Evolutionary conservation across 2,888 invertebrate genomes (phyloP), one percentile per base, ranked within the genome.

Genomic region (Acanthosepion lycidas): DNA sequence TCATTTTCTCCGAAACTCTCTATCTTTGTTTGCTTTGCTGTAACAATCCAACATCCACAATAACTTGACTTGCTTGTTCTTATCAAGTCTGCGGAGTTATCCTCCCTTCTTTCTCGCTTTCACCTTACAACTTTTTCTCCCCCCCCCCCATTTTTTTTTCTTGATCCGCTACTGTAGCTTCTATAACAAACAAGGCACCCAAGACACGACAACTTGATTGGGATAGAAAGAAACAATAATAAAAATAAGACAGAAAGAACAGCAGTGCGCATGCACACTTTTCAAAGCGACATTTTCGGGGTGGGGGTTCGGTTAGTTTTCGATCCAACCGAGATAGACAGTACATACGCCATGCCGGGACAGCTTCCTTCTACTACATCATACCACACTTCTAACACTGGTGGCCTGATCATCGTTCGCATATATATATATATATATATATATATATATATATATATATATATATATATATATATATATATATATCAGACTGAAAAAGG

Each of bases 181-280:
- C 78, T n/a, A n/a, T 78, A 33, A n/a, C 78, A 5, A 78, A 12
- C 78, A n/a, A 78, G 78, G n/a, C 78, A 78, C 78, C 78, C n/a
- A n/a, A 78, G n/a, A n/a, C 78, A 15, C n/a, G n/a, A 78, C 78
- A n/a, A 78, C n/a, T 78, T 33, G 12, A 59, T 59, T 59, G 20
- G 59, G 59, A 51, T 12, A 51, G 15, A 51, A 51, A 23, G 23
- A 59, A 59, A 23, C 6, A 59, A 59, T 6, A 20, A 59, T 23
- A 23, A 20, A 23, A 78, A 33, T 9, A 28, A 8, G 18, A n/a
- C n/a, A 78, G n/a, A n/a, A 78, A 78, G 78, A 78, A 78, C 9
- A 15, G 78, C n/a, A 78, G n/a, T 78, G 78, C 78, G n/a, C n/a
- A 78, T 78, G 78, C 78, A 78, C 78, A n/a, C 78, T 78, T 78